These are phyloP conservation scores for Telmatochromis bifrenatus DNA, from an alignment of 2,113 vertebrate genomes.

Conservation along the genomic window DNA sequence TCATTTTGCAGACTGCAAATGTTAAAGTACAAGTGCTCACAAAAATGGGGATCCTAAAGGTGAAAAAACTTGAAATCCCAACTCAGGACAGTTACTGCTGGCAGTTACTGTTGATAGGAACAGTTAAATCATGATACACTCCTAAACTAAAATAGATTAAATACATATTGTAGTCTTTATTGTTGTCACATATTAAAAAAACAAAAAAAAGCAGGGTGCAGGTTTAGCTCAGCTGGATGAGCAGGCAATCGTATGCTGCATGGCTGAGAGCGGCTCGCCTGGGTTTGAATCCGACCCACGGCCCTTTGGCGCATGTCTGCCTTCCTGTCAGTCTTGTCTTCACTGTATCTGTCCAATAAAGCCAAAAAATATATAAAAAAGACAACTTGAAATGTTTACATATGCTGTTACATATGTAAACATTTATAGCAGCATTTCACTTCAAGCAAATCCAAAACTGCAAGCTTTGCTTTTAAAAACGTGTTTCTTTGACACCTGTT, in stretches of 20 bases:
- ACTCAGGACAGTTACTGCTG: neutral
- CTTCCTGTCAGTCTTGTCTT: neutral
- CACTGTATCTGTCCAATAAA: neutral
- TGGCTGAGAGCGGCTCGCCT: neutral
- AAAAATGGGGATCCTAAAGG: fast-evolving
- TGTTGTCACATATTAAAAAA: neutral
- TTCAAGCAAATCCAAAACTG: neutral
- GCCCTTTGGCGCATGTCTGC: neutral
- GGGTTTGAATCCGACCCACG: neutral
- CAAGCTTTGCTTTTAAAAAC: neutral
- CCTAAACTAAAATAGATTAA: neutral
- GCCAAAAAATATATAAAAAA: neutral
- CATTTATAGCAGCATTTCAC: neutral
- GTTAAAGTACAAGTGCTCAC: neutral
- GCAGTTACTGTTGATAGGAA: fast-evolving
- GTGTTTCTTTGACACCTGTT: constrained; percentile 35
- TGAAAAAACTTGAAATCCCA: neutral
- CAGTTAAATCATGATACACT: neutral
- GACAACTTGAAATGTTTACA: neutral
- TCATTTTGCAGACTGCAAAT: neutral
- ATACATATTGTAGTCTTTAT: neutral
- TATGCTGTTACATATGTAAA: neutral
- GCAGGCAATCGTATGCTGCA: neutral
- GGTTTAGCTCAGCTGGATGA: neutral
- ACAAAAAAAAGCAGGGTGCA: neutral